A percentile compares a stretch with the other conserved stretches of the same genome.
phyloP scores from a whole-genome alignment of 2,113 vertebrate genomes.

The Amblyornis subalaris region DNA sequence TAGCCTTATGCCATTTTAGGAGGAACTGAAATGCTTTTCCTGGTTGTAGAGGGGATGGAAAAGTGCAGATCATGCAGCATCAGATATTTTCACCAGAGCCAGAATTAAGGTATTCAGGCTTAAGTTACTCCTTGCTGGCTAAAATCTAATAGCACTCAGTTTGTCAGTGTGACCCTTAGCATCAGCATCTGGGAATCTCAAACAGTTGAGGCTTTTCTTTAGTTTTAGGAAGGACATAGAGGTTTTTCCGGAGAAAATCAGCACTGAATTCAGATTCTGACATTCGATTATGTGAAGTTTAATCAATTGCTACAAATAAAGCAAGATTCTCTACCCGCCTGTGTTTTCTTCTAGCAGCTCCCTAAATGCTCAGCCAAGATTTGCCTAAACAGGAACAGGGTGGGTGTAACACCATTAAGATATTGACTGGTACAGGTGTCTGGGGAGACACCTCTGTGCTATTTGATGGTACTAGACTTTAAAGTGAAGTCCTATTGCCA shows the following conservation, averaged over 20 bases:
- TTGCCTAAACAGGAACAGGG: background rate
- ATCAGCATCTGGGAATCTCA: background rate
- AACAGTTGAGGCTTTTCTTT: background rate
- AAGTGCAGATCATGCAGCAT: background rate
- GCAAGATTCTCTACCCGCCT: background rate
- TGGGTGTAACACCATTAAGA: background rate
- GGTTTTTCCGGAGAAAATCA: background rate
- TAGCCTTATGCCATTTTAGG: background rate
- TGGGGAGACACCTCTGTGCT: background rate
- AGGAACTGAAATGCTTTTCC: background rate
- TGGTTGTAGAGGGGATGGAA: background rate
- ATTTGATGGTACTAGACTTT: background rate
- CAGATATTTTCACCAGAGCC: background rate
- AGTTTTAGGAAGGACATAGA: background rate
- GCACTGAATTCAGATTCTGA: background rate
- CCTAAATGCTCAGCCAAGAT: background rate
- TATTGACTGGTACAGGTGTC: background rate
- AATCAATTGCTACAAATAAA: background rate
- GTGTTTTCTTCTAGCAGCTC: background rate
- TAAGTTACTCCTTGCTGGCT: constrained; percentile 6
- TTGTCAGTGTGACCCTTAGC: background rate
- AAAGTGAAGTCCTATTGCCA: constrained; percentile 42
- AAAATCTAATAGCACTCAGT: background rate
- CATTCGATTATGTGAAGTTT: background rate
- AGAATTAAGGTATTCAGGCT: background rate